A percentile compares a stretch with the other conserved stretches of the same genome.
These are phyloP conservation scores for Luffia ferchaultella DNA, from an alignment of 2,888 invertebrate species.

Conservation along the genomic window DNA sequence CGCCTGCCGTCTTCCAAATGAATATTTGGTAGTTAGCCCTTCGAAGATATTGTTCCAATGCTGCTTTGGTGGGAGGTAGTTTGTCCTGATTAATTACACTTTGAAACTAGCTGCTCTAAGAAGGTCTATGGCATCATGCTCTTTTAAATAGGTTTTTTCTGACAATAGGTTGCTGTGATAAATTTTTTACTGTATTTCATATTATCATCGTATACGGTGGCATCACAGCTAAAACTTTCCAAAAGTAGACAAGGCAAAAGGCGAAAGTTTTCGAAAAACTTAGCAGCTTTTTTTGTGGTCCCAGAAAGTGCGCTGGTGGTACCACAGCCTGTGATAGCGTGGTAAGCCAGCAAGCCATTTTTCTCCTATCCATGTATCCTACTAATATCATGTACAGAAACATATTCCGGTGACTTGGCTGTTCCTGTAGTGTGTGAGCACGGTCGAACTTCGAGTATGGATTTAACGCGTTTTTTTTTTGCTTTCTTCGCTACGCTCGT, in stretches of 20 bases:
- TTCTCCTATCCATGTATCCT: too few relatives aligned
- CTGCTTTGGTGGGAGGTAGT: background rate
- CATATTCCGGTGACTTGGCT: too few relatives aligned
- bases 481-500: too few relatives aligned
- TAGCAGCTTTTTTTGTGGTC: background rate
- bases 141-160: background rate
- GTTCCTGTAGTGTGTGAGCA: too few relatives aligned
- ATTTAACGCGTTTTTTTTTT: too few relatives aligned
- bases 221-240: background rate
- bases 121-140: background rate
- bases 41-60: background rate
- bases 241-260: too few relatives aligned
- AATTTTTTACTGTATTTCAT: background rate
- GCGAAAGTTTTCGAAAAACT: background rate
- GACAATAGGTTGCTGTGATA: background rate
- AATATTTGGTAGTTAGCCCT: background rate
- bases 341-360: too few relatives aligned
- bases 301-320: too few relatives aligned
- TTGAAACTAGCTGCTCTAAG: background rate
- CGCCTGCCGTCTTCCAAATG: background rate
- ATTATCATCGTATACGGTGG: background rate
- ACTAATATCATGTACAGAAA: too few relatives aligned
- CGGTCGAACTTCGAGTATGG: too few relatives aligned
- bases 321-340: too few relatives aligned
- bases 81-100: background rate